A percentile compares a stretch with the other conserved stretches of the same genome.
phyloP scores from a whole-genome alignment of 2,113 vertebrate species.

The Sinocyclocheilus anshuiensis region DNA sequence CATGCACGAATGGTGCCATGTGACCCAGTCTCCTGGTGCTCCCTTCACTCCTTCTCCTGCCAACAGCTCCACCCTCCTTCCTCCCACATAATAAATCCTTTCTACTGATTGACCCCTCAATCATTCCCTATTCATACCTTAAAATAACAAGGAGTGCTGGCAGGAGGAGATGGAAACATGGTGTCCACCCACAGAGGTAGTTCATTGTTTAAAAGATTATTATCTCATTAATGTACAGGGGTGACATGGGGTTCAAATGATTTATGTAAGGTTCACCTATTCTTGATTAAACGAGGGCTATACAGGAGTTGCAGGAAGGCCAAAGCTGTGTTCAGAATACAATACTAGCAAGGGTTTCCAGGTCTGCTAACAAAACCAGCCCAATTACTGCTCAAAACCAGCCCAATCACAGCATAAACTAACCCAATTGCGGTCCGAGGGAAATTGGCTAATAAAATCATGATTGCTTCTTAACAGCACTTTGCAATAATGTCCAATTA shows the following conservation, averaged over 20 bases:
- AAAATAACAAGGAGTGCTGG: slow-evolving; percentile 74
- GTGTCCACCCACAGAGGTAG: slow-evolving; percentile 65
- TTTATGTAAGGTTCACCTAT: slow-evolving; percentile 74
- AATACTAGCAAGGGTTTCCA: not conserved
- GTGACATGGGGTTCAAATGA: slow-evolving; percentile 70
- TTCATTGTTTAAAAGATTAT: slow-evolving; percentile 79
- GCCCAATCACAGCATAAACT: no score
- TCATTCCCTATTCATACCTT: slow-evolving; percentile 70
- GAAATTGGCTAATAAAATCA: not conserved
- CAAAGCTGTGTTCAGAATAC: not conserved
- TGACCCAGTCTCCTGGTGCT: slow-evolving; percentile 57
- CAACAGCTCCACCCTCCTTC: slow-evolving; percentile 44
- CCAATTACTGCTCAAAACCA: not conserved
- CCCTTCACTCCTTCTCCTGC: slow-evolving; percentile 46
- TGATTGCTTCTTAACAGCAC: not conserved
- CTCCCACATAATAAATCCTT: slow-evolving; percentile 74
- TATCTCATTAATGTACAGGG: slow-evolving; percentile 76
- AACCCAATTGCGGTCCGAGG: no score
- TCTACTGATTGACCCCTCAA: slow-evolving; percentile 73
- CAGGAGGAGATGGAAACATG: slow-evolving; percentile 51
- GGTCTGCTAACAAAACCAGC: not conserved
- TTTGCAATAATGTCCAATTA: not conserved
- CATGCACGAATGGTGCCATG: slow-evolving; percentile 65
- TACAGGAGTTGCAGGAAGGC: slow-evolving; percentile 64
- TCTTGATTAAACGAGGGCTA: slow-evolving; percentile 74